Percentiles rank a stretch among this genome's conserved stretches.
Conservation (phyloP, 2,797 vertebrate species). For the Dicrostonyx torquatus region DNA sequence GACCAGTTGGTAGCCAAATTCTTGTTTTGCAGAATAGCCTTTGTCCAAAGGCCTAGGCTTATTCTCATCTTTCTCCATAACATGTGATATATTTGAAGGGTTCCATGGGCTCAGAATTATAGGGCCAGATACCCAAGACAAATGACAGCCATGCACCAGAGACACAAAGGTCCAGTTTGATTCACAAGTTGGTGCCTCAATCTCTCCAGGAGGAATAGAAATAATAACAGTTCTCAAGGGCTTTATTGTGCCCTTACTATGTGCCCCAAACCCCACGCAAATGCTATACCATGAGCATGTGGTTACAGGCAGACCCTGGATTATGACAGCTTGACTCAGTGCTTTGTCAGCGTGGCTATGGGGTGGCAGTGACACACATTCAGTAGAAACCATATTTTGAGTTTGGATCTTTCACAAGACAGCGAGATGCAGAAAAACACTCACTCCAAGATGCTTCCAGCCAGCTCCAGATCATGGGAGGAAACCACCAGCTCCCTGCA, state of each 20-base stretch:
- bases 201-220: not conserved
- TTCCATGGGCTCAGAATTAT: not conserved
- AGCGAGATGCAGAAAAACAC: not conserved
- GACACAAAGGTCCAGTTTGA: not conserved
- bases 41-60: not conserved
- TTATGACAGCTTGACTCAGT: not conserved
- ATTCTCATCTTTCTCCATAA: not conserved
- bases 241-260: not conserved
- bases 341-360: not conserved
- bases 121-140: not conserved
- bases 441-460: not conserved
- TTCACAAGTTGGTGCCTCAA: not conserved
- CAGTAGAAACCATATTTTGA: not conserved
- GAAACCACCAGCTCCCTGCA: no score
- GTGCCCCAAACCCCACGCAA: not conserved
- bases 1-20: not conserved
- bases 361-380: not conserved
- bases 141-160: not conserved
- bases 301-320: not conserved
- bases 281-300: fast-evolving
- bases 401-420: not conserved
- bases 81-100: not conserved
- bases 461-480: no score
- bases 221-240: not conserved
- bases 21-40: not conserved